Percentiles rank a stretch among this genome's conserved stretches.
Evolutionary conservation across 2,888 invertebrate species (phyloP).

Genomic region (Xestia ashworthii): DNA sequence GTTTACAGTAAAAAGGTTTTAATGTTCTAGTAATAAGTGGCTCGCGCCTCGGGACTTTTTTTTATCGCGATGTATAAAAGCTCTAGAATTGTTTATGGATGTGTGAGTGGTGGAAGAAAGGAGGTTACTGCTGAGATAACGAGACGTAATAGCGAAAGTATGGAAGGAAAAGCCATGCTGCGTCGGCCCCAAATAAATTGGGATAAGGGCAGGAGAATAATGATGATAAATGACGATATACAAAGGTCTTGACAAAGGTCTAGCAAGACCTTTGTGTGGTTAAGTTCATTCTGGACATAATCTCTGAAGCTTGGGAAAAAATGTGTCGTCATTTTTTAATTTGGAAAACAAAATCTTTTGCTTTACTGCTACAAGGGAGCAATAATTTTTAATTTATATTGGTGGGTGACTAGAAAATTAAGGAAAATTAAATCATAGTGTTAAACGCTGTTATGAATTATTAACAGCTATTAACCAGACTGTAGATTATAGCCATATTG

Average conservation of each 20-base stretch:
- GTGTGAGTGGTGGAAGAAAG: not conserved
- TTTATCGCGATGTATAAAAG: conserved; percentile 1
- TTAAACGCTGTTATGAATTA: conserved; percentile 5
- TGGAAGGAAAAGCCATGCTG: not conserved
- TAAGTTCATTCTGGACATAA: not conserved
- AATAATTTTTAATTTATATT: not conserved
- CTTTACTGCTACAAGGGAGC: not conserved
- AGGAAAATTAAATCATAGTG: conserved; percentile 6
- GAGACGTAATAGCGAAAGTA: not conserved
- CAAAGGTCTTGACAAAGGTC: not conserved
- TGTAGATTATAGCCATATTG: conserved; percentile 20
- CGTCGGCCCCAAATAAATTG: not conserved
- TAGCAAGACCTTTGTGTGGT: not conserved
- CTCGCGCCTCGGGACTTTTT: conserved; percentile 32
- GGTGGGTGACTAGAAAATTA: not conserved
- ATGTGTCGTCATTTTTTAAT: not conserved
- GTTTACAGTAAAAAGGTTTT: conserved; percentile 56
- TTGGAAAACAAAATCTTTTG: not conserved
- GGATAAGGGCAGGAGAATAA: not conserved
- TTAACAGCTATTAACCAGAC: conserved; percentile 19
- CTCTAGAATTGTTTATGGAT: not conserved
- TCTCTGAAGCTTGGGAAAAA: not conserved
- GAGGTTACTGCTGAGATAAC: not conserved
- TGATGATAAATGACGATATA: not conserved
- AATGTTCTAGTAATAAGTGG: conserved; percentile 13